Evolutionary conservation across 2,113 vertebrate species (phyloP).

Genomic region (Phoenicopterus ruber): DNA sequence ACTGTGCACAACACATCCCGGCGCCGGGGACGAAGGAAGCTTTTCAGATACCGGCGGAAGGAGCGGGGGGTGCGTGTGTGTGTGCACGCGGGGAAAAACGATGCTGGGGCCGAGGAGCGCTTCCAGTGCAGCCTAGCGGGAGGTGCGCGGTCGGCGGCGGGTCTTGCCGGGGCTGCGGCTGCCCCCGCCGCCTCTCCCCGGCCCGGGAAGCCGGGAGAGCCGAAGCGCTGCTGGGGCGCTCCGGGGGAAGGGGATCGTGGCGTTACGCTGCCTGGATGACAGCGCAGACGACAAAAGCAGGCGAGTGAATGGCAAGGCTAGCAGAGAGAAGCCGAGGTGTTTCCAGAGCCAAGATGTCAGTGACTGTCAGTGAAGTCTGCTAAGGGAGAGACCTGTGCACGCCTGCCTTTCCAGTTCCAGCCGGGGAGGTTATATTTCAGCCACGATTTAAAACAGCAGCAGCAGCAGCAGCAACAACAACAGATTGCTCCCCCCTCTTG

Average conservation of each 20-base stretch:
- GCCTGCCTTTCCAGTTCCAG: neutral
- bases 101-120: slow-evolving; percentile 17
- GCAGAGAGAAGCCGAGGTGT: neutral
- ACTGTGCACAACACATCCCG: slow-evolving; percentile 15
- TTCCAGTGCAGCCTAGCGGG: neutral
- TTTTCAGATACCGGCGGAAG: neutral
- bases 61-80: neutral
- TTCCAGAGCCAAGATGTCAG: slow-evolving; percentile 14
- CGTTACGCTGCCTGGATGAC: neutral
- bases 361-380: neutral
- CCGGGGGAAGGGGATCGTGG: neutral
- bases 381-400: neutral
- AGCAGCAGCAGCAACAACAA: neutral
- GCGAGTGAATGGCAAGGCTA: slow-evolving; percentile 38
- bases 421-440: neutral
- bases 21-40: neutral
- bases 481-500: neutral
- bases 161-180: neutral
- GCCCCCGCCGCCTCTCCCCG: neutral
- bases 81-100: neutral
- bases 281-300: neutral
- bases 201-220: neutral
- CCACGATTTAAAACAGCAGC: neutral
- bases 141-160: neutral
- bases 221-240: neutral